A percentile compares a stretch with the other conserved stretches of the same genome.
These are phyloP conservation scores for Artemia sp. DNA, from an alignment of 2,888 invertebrate genomes.

Conservation along the genomic window DNA sequence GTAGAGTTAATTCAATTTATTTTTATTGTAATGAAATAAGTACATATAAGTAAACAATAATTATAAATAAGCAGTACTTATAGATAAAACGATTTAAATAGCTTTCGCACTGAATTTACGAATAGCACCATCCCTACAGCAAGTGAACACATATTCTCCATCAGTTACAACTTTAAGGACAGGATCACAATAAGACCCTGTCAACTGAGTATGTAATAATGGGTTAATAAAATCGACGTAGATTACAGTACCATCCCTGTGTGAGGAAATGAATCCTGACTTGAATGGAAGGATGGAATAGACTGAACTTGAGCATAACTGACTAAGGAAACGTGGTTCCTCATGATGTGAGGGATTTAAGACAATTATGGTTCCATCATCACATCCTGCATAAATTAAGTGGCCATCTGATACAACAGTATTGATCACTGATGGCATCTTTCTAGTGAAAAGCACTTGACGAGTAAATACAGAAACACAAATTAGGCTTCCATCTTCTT, in stretches of 20 bases:
- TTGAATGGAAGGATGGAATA: constrained; percentile 5
- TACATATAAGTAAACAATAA: too few relatives aligned
- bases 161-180: constrained; percentile 45
- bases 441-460: constrained; percentile 34
- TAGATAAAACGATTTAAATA: too few relatives aligned
- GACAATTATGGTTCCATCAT: constrained; percentile 40
- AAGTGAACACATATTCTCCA: constrained; percentile 41
- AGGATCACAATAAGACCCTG: constrained; percentile 52
- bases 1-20: too few relatives aligned
- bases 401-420: constrained; percentile 37
- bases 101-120: constrained; percentile 39
- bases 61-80: too few relatives aligned
- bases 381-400: constrained; percentile 41
- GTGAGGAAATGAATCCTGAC: neutral
- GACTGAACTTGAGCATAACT: neutral
- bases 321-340: constrained; percentile 8
- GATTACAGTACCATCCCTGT: constrained; percentile 39
- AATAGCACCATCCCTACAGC: constrained; percentile 44
- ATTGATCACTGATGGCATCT: constrained; percentile 40
- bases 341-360: neutral
- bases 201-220: constrained; percentile 39
- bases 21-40: too few relatives aligned
- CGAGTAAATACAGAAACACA: constrained; percentile 41
- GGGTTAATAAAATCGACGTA: constrained; percentile 38
- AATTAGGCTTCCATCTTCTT: constrained; percentile 42